Evolutionary conservation across 2,888 invertebrate species (phyloP), one percentile per base, ranked within the genome.

Genomic region (Dicyrtomina minuta): DNA sequence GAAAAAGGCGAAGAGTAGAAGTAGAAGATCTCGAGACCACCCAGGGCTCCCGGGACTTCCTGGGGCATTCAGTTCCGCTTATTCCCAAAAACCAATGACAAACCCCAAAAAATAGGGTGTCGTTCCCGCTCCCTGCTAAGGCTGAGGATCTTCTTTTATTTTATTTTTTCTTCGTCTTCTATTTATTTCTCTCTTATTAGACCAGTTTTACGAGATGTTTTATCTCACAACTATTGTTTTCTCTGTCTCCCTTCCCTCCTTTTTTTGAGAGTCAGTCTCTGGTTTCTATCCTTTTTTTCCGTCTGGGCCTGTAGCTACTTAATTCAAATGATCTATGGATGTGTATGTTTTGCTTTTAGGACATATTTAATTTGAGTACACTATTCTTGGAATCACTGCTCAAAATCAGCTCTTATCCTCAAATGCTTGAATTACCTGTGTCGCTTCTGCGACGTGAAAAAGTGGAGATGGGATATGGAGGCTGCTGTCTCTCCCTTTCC

Each of bases 1-100:
- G 41, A 58, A 70, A 61, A 72, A 61, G 39, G 68, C 70, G 66
- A 68, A 58, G 67, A 72, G 66, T 56, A 58, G 66, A 69, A 72
- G 66, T 56, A 58, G 66, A 69, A 69, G 62, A 58, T 49, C 62
- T 56, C 59, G 66, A 67, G 70, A 66, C 55, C 61, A 61, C n/a
- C n/a, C 33, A 43, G 24, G 44, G 15, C 60, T 60, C 43, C 27
- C 55, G 24, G n/a, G 26, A 17, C 46, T 62, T 51, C 64, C 64
- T 51, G 51, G 64, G 51, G 64, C 53, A 64, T 53, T 64, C 64
- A 64, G 51, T 51, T 64, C 64, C 64, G 27, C 22, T 4, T 24
- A 15, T 13, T 46, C 46, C 15, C 46, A 58, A n/a, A 13, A 10
- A 26, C 24, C 4, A 39, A 58, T 33, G 33, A 58, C 58, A 15